Evolutionary conservation across 2,888 invertebrate species (phyloP).

Genomic region (Orthonevra nobilis): DNA sequence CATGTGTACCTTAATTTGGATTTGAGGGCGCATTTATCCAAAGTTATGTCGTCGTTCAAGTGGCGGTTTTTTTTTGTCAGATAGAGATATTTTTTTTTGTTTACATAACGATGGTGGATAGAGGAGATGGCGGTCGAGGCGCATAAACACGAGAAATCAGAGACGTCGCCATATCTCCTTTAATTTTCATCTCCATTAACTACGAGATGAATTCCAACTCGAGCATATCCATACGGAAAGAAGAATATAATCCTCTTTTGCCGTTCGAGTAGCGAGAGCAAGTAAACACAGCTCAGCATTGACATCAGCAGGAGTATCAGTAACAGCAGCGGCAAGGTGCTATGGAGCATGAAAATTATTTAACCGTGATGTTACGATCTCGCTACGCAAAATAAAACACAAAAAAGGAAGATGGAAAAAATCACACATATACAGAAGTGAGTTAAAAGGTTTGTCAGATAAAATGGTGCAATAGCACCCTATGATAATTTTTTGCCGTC

Average conservation of each 20-base stretch:
- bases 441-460: background rate
- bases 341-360: slow-evolving; percentile 78
- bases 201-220: slow-evolving; percentile 67
- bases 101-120: background rate
- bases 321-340: slow-evolving; percentile 74
- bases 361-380: slow-evolving; percentile 78
- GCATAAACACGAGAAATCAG: slow-evolving; percentile 62
- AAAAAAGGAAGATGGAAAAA: slow-evolving; percentile 26
- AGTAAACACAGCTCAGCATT: slow-evolving; percentile 37
- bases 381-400: slow-evolving; percentile 62
- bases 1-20: slow-evolving; percentile 58
- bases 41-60: slow-evolving; percentile 41
- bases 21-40: slow-evolving; percentile 60
- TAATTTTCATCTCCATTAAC: slow-evolving; percentile 71
- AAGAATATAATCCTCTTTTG: slow-evolving; percentile 62
- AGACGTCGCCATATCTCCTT: slow-evolving; percentile 67
- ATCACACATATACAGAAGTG: slow-evolving; percentile 7
- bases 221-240: slow-evolving; percentile 65
- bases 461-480: slow-evolving; percentile 20
- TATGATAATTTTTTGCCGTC: too few species aligned
- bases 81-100: slow-evolving; percentile 2
- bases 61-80: slow-evolving; percentile 18
- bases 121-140: slow-evolving; percentile 30
- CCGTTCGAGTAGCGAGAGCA: slow-evolving; percentile 31
- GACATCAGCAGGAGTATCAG: slow-evolving; percentile 22